Conservation (phyloP, 2,888 invertebrate genomes). For the Colletes collaris region DNA sequence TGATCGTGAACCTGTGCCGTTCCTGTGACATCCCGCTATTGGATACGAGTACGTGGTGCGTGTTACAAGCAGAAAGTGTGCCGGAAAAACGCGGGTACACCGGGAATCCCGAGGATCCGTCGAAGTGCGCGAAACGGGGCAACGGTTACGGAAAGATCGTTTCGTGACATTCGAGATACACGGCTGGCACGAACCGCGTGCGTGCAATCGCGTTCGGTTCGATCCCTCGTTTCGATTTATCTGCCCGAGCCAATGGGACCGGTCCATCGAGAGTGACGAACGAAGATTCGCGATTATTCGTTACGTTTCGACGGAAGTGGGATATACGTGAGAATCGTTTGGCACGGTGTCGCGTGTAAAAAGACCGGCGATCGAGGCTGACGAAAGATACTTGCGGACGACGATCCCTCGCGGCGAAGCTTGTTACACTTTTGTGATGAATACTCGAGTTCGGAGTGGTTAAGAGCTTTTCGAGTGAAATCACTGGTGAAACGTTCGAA, state of each 20-base stretch:
- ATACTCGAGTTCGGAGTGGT: not conserved
- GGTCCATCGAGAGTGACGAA: not conserved
- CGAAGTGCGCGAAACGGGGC: not conserved
- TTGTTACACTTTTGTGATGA: slow-evolving; percentile 5
- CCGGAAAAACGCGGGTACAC: not conserved
- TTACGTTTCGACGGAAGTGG: not conserved
- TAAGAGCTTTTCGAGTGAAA: not conserved
- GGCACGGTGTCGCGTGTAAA: not conserved
- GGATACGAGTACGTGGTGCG: slow-evolving; percentile 10
- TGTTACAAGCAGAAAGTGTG: not conserved
- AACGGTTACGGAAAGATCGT: slow-evolving; percentile 2
- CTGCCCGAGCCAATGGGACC: not conserved
- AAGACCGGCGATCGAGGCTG: not conserved
- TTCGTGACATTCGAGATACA: not conserved
- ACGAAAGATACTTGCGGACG: not conserved
- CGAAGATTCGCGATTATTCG: not conserved
- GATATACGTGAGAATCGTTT: not conserved
- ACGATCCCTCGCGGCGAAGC: slow-evolving; percentile 11
- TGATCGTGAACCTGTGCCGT: slow-evolving; percentile 30
- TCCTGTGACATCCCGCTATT: not conserved
- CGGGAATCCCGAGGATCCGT: not conserved
- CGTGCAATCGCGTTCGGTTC: not conserved
- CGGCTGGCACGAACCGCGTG: not conserved
- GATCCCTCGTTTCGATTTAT: slow-evolving; percentile 6
- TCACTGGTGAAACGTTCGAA: not conserved